phyloP scores from a whole-genome alignment of 2,113 vertebrate genomes.

The Sakesphorus luctuosus region DNA sequence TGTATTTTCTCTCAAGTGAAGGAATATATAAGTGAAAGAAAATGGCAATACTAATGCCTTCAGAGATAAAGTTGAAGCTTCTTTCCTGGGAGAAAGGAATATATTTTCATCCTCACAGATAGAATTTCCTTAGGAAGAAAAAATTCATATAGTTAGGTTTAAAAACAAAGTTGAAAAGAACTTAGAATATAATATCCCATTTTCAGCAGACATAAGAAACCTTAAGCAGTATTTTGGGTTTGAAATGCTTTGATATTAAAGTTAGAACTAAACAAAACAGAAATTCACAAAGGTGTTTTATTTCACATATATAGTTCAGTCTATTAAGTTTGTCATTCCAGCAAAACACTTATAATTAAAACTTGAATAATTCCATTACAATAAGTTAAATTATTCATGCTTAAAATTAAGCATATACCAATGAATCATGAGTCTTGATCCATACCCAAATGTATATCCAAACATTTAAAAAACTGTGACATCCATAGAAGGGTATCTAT shows the following conservation, averaged over 20 bases:
- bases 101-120: neutral
- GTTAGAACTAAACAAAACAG: neutral
- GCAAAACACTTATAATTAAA: neutral
- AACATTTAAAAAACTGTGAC: neutral
- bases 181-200: neutral
- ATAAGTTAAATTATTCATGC: neutral
- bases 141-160: neutral
- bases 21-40: neutral
- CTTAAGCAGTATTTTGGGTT: neutral
- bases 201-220: neutral
- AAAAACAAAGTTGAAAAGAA: neutral
- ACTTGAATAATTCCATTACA: neutral
- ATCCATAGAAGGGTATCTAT: neutral
- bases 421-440: neutral
- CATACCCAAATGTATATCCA: neutral
- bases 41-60: neutral
- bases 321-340: neutral
- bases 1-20: conserved; percentile 44
- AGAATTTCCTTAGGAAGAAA: neutral
- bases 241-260: neutral
- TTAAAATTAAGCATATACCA: neutral
- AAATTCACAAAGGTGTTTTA: neutral
- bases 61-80: neutral
- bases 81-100: neutral
- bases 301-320: neutral